Evolutionary conservation across 2,113 vertebrate genomes (phyloP), one percentile per base, ranked within the genome.

Genomic region (Solenodon paradoxus): DNA sequence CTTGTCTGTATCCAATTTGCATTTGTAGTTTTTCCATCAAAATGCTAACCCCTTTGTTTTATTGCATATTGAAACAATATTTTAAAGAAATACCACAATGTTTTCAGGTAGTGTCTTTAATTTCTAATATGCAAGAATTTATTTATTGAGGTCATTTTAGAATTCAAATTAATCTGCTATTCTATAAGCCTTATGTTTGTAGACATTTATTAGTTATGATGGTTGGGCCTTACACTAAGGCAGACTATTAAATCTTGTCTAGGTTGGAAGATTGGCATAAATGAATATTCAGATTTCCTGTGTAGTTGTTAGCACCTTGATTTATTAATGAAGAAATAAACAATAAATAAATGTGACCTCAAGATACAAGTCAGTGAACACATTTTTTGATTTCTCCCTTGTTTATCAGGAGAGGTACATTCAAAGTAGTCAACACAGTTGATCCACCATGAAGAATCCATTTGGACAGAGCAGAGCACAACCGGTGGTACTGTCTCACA

Each of bases 161-260:
- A 92, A 88, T 79, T 74, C 45, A 92, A 49, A 86, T 64, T 94
- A 26, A 38, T 57, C 13, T 83, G n/a, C 81, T 91, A 53, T 74
- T 88, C 17, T 15, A 17, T 49, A 85, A 28, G 2, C 2, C 59
- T 55, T 83, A 59, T 45, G 30, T 40, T 57, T 90, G 5, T 2
- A 85, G 66, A 63, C 9, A 78, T 77, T 57, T 3, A 49, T 53
- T 64, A 24, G 10, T 6, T 59, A 12, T 75, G 32, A 24, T 32
- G 28, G 22, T 11, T 51, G 57, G 32, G 22, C 13, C 24, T 71
- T 55, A 2, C 0, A 5, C 12, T 20, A 38, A 78, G 17, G 32
- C 35, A 63, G 35, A 55, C 45, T 15, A 32, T 2, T 82, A 84
- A 78, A 30, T 49, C 35, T 78, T 3, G 32, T 53, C 42, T 68